Base-by-base conservation (phyloP, 53 echinoderm and acorn worm genomes). In the Echinometra lucunter region DNA sequence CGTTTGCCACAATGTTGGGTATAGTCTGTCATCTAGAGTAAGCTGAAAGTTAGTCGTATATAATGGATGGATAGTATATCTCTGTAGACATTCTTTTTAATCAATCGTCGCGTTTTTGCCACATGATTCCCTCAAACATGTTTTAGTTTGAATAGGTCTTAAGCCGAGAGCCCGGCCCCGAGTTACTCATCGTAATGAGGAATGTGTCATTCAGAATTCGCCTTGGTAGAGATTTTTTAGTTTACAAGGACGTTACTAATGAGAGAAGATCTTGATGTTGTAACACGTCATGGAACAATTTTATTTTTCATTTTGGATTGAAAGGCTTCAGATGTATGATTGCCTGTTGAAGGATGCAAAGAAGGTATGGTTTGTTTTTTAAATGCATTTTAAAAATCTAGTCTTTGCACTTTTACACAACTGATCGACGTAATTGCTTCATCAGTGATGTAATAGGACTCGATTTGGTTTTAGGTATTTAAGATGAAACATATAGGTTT, bases 11-110 rank as follows among this genome's bases (percentile, higher is more conserved):
- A 85, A 85, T 85, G 4, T 81, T 69, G 69, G 32, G 69, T 78
- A 17, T 42, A 78, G 78, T 78, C 78, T 85, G 85, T 45, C 85
- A 27, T n/a, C 85, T 27, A 49, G 85, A 42, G 49, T 5, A 85
- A 81, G 44, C 81, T 81, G 23, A 81, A 32, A 81, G 42, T 38
- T 44, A 69, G 35, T n/a, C n/a, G 40, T 81, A 42, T 44, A 9
- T 42, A 81, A 44, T 81, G 19, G 44, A 44, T 81, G 81, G 81
- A 81, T 81, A 19, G 25, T 40, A 23, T n/a, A n/a, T 19, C 4
- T 81, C 7, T 6, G 42, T 38, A 44, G 38, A 44, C 44, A 44
- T 6, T 21, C 34, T 16, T 38, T 42, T 81, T 44, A 42, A 19
- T 81, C 25, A 11, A 42, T 74, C 13, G 74, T 74, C 37, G 35